Conservation (phyloP, 2,888 invertebrate species). For the Meloe dianella region DNA sequence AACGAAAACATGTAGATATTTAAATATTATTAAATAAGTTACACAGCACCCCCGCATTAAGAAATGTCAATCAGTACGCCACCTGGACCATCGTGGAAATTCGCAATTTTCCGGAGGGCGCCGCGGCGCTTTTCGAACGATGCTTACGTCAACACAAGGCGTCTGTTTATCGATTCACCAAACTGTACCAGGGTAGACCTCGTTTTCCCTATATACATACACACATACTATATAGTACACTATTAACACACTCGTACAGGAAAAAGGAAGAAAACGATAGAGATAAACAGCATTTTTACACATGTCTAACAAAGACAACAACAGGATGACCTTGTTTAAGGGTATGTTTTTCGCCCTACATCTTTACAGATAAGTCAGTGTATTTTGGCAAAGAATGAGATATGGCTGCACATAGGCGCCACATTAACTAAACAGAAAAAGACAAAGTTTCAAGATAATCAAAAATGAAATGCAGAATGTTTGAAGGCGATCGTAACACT, state of each 20-base stretch:
- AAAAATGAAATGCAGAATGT: not conserved
- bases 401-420: constrained; percentile 53
- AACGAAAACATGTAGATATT: constrained; percentile 19
- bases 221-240: constrained; percentile 24
- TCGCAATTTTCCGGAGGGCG: constrained; percentile 54
- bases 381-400: constrained; percentile 57
- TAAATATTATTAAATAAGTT: constrained; percentile 44
- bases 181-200: constrained; percentile 49
- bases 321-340: constrained; percentile 51
- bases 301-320: constrained; percentile 38
- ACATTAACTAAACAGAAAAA: constrained; percentile 45
- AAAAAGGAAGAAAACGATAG: constrained; percentile 36
- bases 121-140: constrained; percentile 52
- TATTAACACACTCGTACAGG: constrained; percentile 27
- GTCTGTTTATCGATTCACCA: constrained; percentile 60
- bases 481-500: not conserved
- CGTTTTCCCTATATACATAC: constrained; percentile 37
- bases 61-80: constrained; percentile 60
- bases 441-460: constrained; percentile 12
- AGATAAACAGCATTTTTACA: constrained; percentile 17
- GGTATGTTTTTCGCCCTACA: constrained; percentile 56
- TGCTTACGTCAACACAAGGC: constrained; percentile 57
- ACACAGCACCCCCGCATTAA: constrained; percentile 54
- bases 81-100: constrained; percentile 56
- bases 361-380: constrained; percentile 55